These are phyloP conservation scores for Crematogaster levior DNA, from an alignment of 2,888 invertebrate genomes.

Conservation along the genomic window DNA sequence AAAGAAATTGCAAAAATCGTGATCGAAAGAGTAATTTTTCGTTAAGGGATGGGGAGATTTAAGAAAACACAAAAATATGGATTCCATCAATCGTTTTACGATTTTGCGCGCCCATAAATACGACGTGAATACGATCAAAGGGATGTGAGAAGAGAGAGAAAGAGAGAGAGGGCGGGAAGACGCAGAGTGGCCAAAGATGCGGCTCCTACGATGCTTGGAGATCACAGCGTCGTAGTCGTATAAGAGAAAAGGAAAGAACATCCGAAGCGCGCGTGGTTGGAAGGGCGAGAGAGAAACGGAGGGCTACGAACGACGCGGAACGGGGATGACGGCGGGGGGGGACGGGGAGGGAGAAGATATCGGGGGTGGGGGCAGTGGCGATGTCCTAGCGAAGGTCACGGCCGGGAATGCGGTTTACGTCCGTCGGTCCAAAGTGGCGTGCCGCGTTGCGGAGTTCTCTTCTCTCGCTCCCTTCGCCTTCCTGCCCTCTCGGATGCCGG, in stretches of 20 bases:
- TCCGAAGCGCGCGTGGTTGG: slow-evolving; percentile 57
- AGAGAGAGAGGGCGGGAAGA: slow-evolving; percentile 44
- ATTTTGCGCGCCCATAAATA: background rate
- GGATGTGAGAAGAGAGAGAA: slow-evolving; percentile 46
- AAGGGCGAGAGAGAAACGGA: slow-evolving; percentile 56
- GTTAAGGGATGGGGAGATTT: background rate
- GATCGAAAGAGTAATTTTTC: background rate
- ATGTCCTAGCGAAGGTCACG: slow-evolving; percentile 86
- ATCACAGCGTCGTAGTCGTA: slow-evolving; percentile 39
- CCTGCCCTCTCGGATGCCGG: slow-evolving; percentile 60
- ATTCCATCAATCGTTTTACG: background rate
- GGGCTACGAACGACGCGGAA: slow-evolving; percentile 54
- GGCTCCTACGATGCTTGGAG: slow-evolving; percentile 62
- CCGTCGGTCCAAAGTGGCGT: slow-evolving; percentile 83
- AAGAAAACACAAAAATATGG: background rate
- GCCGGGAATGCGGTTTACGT: slow-evolving; percentile 85
- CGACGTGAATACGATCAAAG: background rate
- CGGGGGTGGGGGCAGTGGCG: slow-evolving; percentile 83
- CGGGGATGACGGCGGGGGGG: slow-evolving; percentile 61
- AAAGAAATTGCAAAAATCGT: background rate
- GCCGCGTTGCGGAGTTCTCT: slow-evolving; percentile 77
- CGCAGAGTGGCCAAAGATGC: slow-evolving; percentile 30
- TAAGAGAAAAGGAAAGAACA: slow-evolving; percentile 65
- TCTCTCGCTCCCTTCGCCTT: slow-evolving; percentile 68
- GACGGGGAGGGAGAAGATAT: slow-evolving; percentile 71